phyloP scores from a whole-genome alignment of 2,113 vertebrate species.

The Elaphurus davidianus region DNA sequence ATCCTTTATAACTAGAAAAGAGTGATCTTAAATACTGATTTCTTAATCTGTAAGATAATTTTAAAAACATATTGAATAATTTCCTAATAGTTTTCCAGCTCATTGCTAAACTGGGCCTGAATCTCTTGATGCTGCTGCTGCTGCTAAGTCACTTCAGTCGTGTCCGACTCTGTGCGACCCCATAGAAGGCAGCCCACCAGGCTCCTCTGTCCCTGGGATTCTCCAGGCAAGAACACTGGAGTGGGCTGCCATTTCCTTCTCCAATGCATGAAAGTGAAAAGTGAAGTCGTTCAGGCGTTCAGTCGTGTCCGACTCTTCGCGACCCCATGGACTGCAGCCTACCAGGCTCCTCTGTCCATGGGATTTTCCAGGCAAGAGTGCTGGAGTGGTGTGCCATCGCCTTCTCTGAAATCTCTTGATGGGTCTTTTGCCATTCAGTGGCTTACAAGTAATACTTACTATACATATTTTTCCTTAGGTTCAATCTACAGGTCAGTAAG shows the following conservation, averaged over 20 bases:
- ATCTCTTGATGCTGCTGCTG: not conserved
- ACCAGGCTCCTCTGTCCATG: not conserved
- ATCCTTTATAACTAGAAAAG: not conserved
- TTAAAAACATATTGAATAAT: not conserved
- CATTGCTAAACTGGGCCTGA: not conserved
- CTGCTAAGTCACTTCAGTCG: accelerated
- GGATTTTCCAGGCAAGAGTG: not conserved
- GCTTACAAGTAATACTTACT: not conserved
- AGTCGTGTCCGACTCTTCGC: accelerated
- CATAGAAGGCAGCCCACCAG: not conserved
- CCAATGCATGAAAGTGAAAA: not conserved
- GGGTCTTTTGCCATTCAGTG: not conserved
- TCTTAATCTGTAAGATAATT: not conserved
- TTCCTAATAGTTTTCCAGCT: not conserved
- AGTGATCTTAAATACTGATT: not conserved
- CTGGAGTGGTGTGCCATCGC: not conserved
- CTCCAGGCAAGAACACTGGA: not conserved
- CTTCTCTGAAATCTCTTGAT: not conserved
- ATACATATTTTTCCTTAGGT: not conserved
- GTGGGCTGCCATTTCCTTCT: not conserved
- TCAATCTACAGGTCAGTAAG: not conserved
- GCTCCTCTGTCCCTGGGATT: accelerated
- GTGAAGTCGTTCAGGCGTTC: not conserved
- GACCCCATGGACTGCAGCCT: not conserved
- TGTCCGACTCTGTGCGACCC: accelerated